phyloP scores from a whole-genome alignment of 2,113 vertebrate genomes.

The Triplophysa tibetana region DNA sequence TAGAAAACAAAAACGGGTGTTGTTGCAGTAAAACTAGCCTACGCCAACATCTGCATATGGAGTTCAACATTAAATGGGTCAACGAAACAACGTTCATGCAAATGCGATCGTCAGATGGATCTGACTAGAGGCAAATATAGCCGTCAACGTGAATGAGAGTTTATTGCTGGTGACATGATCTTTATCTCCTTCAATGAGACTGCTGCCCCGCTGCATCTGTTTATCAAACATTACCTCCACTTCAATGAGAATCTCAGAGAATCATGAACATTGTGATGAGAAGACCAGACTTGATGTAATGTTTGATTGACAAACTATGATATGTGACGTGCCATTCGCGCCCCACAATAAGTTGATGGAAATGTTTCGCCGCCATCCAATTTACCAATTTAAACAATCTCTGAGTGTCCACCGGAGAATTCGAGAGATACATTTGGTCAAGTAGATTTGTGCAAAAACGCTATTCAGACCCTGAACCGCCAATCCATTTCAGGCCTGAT shows the following conservation, averaged over 20 bases:
- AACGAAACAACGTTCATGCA: slow-evolving; percentile 18
- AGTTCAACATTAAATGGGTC: background rate
- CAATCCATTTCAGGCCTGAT: slow-evolving; percentile 58
- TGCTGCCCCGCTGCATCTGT: slow-evolving; percentile 30
- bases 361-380: slow-evolving; percentile 22
- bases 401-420: background rate
- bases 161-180: slow-evolving; percentile 52
- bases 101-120: background rate
- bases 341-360: background rate
- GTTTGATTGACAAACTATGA: slow-evolving; percentile 58
- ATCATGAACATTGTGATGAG: slow-evolving; percentile 53
- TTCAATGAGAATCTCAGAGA: slow-evolving; percentile 44
- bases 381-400: slow-evolving; percentile 15
- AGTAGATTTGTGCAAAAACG: too few relatives aligned
- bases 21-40: too few relatives aligned
- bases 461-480: background rate
- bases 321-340: slow-evolving; percentile 46
- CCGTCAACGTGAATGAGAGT: slow-evolving; percentile 15
- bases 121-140: slow-evolving; percentile 21
- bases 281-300: slow-evolving; percentile 28
- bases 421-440: slow-evolving; percentile 2
- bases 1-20: too few relatives aligned
- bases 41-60: background rate
- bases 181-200: slow-evolving; percentile 38
- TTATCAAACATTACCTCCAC: slow-evolving; percentile 52